These are phyloP conservation scores for Acanthisitta chloris DNA, from an alignment of 2,113 vertebrate genomes.

Conservation along the genomic window DNA sequence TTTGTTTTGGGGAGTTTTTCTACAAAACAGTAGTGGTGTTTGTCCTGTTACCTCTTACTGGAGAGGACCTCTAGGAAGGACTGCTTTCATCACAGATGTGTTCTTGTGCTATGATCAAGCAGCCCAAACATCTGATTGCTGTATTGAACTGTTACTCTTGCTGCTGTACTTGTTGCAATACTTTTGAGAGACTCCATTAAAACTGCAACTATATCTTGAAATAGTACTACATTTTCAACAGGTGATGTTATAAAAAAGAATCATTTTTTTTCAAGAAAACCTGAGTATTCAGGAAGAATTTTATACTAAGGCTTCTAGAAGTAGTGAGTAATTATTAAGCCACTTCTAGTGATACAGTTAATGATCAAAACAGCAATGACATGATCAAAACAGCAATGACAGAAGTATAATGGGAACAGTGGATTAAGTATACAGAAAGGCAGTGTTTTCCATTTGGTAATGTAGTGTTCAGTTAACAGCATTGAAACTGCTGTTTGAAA, in stretches of 20 bases:
- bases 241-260: neutral
- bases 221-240: neutral
- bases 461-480: neutral
- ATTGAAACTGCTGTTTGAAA: neutral
- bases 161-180: neutral
- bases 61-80: neutral
- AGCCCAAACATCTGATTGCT: neutral
- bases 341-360: constrained; percentile 41
- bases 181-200: neutral
- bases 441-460: neutral
- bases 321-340: constrained; percentile 45
- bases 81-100: neutral
- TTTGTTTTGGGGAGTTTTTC: neutral
- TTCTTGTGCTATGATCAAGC: neutral
- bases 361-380: constrained; percentile 25
- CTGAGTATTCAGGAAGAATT: neutral
- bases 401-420: constrained; percentile 22
- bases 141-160: neutral
- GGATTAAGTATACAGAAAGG: constrained; percentile 24
- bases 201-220: neutral
- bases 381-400: constrained; percentile 41
- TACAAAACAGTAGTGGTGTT: neutral
- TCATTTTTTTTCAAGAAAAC: neutral
- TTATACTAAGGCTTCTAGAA: neutral
- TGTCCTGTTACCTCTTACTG: neutral